Evolutionary conservation across 1,140 invertebrate genomes (phyloP).

Genomic region (Zaprionus taronus): DNA sequence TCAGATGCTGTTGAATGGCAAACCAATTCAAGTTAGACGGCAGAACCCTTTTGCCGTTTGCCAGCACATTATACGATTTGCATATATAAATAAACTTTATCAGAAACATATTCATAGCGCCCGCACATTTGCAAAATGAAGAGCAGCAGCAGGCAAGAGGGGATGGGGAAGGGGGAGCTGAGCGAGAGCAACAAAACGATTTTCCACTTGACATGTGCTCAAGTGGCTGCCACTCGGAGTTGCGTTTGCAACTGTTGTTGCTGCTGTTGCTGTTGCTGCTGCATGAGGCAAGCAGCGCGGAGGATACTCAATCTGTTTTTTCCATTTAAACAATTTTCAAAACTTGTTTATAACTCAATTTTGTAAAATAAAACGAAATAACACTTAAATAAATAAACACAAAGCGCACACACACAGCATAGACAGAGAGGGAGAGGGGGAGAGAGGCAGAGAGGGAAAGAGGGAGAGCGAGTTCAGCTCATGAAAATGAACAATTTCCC

Average conservation of each 20-base stretch:
- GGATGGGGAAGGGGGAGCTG: not conserved
- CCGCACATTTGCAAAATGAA: constrained; percentile 41
- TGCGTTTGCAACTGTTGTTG: constrained; percentile 8
- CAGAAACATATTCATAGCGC: constrained; percentile 76
- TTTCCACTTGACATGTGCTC: constrained; percentile 81
- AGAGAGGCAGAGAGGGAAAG: not conserved
- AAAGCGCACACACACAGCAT: constrained; percentile 56
- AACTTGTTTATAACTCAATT: constrained; percentile 83
- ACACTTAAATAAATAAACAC: constrained; percentile 83
- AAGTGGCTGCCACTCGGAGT: constrained; percentile 65
- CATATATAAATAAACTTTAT: constrained; percentile 79
- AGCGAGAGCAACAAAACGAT: constrained; percentile 72
- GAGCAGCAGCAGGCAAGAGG: not conserved
- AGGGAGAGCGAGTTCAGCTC: constrained; percentile 35
- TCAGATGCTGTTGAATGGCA: constrained; percentile 17
- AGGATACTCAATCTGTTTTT: constrained; percentile 79
- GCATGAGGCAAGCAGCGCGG: not conserved
- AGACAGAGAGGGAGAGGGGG: not conserved
- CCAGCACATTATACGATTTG: constrained; percentile 60
- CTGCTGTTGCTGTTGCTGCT: constrained; percentile 5
- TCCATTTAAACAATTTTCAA: constrained; percentile 82
- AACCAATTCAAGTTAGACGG: constrained; percentile 41
- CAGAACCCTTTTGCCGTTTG: constrained; percentile 40
- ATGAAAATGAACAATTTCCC: constrained; percentile 44
- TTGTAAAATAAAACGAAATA: constrained; percentile 71